Conservation (phyloP, 2,888 invertebrate species). For the Erebia epiphron region DNA sequence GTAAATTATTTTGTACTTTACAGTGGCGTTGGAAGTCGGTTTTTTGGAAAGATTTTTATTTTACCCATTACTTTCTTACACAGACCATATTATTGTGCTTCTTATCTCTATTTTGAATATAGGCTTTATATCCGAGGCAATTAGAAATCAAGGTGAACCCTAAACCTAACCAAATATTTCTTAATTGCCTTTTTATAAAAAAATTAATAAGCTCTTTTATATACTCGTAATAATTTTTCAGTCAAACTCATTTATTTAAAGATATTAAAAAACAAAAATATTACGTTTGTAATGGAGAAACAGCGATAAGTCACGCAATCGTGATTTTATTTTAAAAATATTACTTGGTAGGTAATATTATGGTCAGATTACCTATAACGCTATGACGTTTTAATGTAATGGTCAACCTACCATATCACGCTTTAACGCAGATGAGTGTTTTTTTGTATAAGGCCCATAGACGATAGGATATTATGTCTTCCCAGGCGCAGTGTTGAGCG, state of each 20-base stretch:
- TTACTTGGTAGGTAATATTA: neutral
- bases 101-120: slow-evolving; percentile 10
- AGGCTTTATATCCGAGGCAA: slow-evolving; percentile 2
- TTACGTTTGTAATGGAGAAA: neutral
- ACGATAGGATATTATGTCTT: no score
- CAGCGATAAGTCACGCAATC: slow-evolving; percentile 8
- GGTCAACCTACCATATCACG: no score
- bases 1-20: no score
- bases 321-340: neutral
- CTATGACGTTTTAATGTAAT: no score
- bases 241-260: slow-evolving; percentile 35
- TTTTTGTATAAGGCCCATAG: no score
- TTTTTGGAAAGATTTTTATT: no score
- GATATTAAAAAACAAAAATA: slow-evolving; percentile 1
- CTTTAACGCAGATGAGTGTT: no score
- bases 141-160: slow-evolving; percentile 11
- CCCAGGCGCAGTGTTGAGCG: no score
- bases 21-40: no score
- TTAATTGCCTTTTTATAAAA: slow-evolving; percentile 22
- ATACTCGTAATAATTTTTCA: neutral
- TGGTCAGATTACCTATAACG: no score
- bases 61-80: no score
- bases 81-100: no score
- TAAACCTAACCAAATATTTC: slow-evolving; percentile 7
- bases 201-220: slow-evolving; percentile 12